Evolutionary conservation across 2,888 invertebrate genomes (phyloP), one percentile per base, ranked within the genome.

Genomic region (Embidobia sp.): DNA sequence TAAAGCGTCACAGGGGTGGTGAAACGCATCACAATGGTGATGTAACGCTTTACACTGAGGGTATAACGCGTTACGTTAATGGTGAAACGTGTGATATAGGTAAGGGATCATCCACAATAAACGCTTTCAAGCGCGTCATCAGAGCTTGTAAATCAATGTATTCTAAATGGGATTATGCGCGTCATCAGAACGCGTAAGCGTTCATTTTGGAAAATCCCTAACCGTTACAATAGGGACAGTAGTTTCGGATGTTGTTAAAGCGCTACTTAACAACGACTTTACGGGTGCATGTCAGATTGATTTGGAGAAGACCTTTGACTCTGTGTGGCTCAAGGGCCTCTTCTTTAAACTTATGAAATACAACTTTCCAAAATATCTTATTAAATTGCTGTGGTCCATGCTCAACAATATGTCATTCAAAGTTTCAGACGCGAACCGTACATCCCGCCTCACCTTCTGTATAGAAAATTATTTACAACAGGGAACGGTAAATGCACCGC

Each of bases 401-500:
- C 29, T 76, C 11, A 18, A 42, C 44, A 16, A 48, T 18, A n/a
- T 35, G 15, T 8, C 29, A 11, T 3, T 22, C 8, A 40, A 44
- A 13, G 19, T 33, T 29, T 44, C 10, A 44, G n/a, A n/a, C n/a
- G n/a, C n/a, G n/a, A n/a, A n/a, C n/a, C n/a, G n/a, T n/a, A n/a
- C n/a, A n/a, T n/a, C n/a, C n/a, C n/a, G n/a, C n/a, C n/a, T n/a
- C n/a, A n/a, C n/a, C n/a, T n/a, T n/a, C n/a, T n/a, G n/a, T 19
- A 11, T 64, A n/a, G 18, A n/a, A n/a, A 74, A 69, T 8, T 61
- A 57, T 5, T 13, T 66, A n/a, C 64, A 64, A 37, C 77, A 77
- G 40, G 77, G 77, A 1, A 49, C 49, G 1, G 33, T 33, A n/a
- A 49, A 49, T 33, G 49, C 49, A 1, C 49, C 49, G 2, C 5